Conservation (phyloP, 2,113 vertebrate genomes). For the Lichenostomus cassidix region DNA sequence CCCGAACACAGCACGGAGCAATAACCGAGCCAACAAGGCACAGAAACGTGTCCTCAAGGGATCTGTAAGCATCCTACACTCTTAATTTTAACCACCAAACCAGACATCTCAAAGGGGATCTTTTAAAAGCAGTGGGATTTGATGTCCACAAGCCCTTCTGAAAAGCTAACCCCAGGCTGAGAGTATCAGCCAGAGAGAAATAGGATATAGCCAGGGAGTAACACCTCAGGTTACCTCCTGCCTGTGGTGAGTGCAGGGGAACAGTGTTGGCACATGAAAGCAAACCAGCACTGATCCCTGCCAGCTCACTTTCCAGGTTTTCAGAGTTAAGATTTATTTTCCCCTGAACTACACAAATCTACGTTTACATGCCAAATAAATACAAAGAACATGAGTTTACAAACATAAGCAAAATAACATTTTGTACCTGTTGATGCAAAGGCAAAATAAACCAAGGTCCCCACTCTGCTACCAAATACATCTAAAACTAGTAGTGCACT, state of each 20-base stretch:
- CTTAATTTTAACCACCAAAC: background rate
- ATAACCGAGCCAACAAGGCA: background rate
- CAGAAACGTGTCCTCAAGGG: background rate
- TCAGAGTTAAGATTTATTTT: background rate
- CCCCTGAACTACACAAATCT: background rate
- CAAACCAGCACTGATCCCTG: background rate
- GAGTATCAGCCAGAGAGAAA: background rate
- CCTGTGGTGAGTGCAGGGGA: background rate
- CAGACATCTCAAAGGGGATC: background rate
- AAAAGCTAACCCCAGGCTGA: background rate
- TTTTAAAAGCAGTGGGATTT: background rate
- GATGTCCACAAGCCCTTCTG: background rate
- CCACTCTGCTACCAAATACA: background rate
- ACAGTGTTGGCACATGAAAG: background rate
- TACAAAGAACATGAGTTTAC: background rate
- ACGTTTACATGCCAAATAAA: background rate
- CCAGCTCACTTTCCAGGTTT: background rate
- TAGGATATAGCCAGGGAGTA: background rate
- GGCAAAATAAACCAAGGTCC: accelerated
- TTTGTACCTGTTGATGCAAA: background rate
- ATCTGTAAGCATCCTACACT: background rate
- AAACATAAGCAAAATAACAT: background rate
- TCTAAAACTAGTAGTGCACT: background rate
- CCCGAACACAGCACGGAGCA: background rate
- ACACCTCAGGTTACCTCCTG: background rate